Evolutionary conservation across 2,797 vertebrate genomes (phyloP).

Genomic region (Novumbra hubbsi): DNA sequence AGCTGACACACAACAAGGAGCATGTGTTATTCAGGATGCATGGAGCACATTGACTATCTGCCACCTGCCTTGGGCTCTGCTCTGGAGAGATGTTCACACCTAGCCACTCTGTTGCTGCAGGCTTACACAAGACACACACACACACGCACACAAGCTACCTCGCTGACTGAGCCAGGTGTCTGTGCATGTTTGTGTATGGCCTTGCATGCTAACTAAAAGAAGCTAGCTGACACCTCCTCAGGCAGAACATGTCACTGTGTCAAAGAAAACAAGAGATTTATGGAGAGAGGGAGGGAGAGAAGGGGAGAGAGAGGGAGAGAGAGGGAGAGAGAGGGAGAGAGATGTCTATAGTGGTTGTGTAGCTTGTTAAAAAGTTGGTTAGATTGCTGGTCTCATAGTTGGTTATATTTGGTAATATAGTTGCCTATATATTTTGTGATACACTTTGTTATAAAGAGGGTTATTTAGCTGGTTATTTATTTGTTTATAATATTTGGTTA

Average conservation of each 20-base stretch:
- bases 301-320: not conserved
- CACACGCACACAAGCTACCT: not conserved
- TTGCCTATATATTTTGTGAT: not conserved
- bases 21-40: not conserved
- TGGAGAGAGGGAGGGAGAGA: not conserved
- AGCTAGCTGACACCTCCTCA: not conserved
- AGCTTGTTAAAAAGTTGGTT: too few relatives aligned
- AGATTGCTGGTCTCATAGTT: too few relatives aligned
- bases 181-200: not conserved
- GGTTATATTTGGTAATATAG: not conserved
- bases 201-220: not conserved
- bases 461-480: too few relatives aligned
- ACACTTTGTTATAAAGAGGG: too few relatives aligned
- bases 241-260: not conserved
- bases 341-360: not conserved
- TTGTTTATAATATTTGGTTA: too few relatives aligned
- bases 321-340: not conserved
- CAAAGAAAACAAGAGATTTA: not conserved
- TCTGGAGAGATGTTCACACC: not conserved
- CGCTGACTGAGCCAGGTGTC: not conserved
- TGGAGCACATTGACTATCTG: constrained; percentile 3
- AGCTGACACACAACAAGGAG: not conserved
- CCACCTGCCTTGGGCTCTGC: not conserved
- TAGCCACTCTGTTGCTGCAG: not conserved
- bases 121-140: not conserved